These are phyloP conservation scores for Diadegma fenestrale DNA, from an alignment of 2,888 invertebrate genomes.

Conservation along the genomic window DNA sequence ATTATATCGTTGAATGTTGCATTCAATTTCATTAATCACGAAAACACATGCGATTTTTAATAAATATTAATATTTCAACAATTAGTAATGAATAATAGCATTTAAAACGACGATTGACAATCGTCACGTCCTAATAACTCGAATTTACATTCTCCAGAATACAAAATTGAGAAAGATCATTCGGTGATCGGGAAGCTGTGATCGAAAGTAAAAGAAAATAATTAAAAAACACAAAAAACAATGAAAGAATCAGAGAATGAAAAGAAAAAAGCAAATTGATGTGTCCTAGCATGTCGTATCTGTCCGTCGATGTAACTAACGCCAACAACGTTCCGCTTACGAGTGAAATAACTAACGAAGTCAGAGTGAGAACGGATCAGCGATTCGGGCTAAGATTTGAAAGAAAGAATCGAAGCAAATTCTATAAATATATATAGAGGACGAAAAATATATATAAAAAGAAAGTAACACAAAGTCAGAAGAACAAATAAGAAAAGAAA, in stretches of 20 bases:
- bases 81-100: conserved; percentile 32
- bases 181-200: conserved; percentile 65
- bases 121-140: conserved; percentile 56
- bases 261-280: conserved; percentile 42
- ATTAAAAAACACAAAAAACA: conserved; percentile 24
- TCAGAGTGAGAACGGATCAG: conserved; percentile 30
- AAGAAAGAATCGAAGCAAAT: conserved; percentile 33
- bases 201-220: conserved; percentile 66
- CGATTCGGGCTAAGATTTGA: conserved; percentile 43
- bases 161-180: conserved; percentile 70
- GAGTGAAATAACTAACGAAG: conserved; percentile 17
- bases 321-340: conserved; percentile 55
- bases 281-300: conserved; percentile 59
- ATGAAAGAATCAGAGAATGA: conserved; percentile 16
- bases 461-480: conserved; percentile 4
- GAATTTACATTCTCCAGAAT: conserved; percentile 71
- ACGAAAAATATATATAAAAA: conserved; percentile 11
- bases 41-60: conserved; percentile 15
- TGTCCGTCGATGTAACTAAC: conserved; percentile 68
- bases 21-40: conserved; percentile 36
- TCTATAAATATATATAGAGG: conserved; percentile 5
- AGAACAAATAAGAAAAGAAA: conserved; percentile 5
- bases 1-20: conserved; percentile 47
- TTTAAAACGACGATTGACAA: conserved; percentile 24
- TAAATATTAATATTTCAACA: conserved; percentile 42